Evolutionary conservation across 2,113 vertebrate genomes (phyloP), one percentile per base, ranked within the genome.

Genomic region (Dascyllus trimaculatus): DNA sequence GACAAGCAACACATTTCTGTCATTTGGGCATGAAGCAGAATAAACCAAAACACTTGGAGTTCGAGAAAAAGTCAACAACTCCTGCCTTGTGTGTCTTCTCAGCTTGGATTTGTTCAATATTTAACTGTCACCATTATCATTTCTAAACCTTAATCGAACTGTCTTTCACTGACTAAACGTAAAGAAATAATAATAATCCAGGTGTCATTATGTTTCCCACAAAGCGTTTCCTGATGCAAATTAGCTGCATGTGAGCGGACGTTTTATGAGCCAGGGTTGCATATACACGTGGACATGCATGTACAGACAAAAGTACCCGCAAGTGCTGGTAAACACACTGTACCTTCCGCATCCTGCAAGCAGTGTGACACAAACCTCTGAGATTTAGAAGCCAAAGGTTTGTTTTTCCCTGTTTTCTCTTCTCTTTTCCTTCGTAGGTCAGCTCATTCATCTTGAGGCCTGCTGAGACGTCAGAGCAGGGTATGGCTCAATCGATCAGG

Each of bases 401-500:
- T 88, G 85, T 77, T 90, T 85, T 81, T 71, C 61, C 74, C 46
- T 71, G 73, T 80, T 82, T 78, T 54, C 59, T 64, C 70, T 63
- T 85, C 63, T 74, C 81, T 76, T 82, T 86, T 67, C 86, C 80
- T 53, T 72, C 43, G 71, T 77, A 88, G 90, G 75, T 88, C 88
- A 85, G 69, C 91, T 90, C 91, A 92, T 93, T 93, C 85, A 91
- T 94, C 91, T 89, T 74, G 71, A 83, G 87, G 79, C 38, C 82
- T 84, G 86, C 75, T 79, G 83, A 88, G 89, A 89, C 64, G 92
- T 91, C 91, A 88, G 86, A 85, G 80, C 75, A 70, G 87, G 66
- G 79, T 89, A 68, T 4, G 32, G 85, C 88, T 89, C 90, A 93
- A 94, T 94, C 91, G 76, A 93, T 94, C 92, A 93, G 85, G 81